Evolutionary conservation across 2,888 invertebrate species (phyloP).

Genomic region (Phyllotreta cruciferae): DNA sequence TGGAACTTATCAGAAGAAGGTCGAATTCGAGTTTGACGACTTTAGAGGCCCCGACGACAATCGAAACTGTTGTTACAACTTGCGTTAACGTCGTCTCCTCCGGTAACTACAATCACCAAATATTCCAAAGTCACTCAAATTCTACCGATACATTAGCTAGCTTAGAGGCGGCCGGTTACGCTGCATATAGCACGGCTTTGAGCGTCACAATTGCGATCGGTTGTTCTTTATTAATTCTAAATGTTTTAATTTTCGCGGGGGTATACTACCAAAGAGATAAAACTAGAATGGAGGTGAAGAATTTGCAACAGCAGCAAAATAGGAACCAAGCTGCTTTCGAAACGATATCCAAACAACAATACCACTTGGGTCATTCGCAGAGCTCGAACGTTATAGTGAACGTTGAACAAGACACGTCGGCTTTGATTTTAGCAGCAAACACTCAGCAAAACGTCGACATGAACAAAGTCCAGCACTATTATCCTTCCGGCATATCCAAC

Average conservation of each 20-base stretch:
- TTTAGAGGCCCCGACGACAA: constrained; percentile 72
- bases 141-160: constrained; percentile 80
- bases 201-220: constrained; percentile 84
- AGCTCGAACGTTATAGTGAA: constrained; percentile 85
- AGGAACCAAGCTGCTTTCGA: constrained; percentile 71
- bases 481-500: constrained; percentile 62
- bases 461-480: constrained; percentile 64
- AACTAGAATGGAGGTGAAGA: constrained; percentile 79
- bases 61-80: constrained; percentile 74
- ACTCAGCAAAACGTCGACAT: constrained; percentile 64
- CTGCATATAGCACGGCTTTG: constrained; percentile 77
- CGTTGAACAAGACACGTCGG: constrained; percentile 75
- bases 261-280: constrained; percentile 84
- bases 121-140: constrained; percentile 66
- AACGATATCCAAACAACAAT: constrained; percentile 81
- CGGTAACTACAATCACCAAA: constrained; percentile 63
- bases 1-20: constrained; percentile 67
- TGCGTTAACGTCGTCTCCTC: constrained; percentile 69
- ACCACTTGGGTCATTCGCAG: constrained; percentile 77
- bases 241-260: constrained; percentile 83
- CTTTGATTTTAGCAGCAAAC: constrained; percentile 66
- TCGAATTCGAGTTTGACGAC: constrained; percentile 67
- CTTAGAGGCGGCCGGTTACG: constrained; percentile 80
- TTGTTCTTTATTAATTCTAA: constrained; percentile 80
- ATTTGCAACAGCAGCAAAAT: constrained; percentile 77